Conservation (phyloP, 2,797 vertebrate species). For the Lacerta viridis region DNA sequence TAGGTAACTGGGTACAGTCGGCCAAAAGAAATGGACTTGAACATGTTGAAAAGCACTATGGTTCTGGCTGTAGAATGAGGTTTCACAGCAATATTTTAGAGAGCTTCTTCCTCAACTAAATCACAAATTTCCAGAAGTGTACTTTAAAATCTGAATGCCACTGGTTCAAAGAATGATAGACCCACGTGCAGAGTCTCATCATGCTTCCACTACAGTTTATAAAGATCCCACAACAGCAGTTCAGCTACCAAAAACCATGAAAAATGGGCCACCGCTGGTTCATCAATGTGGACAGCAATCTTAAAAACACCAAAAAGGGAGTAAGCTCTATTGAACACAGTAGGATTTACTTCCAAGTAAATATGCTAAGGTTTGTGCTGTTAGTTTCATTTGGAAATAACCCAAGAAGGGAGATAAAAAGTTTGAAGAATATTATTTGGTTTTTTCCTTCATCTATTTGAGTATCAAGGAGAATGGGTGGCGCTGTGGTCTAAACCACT, state of each 20-base stretch:
- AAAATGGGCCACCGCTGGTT: neutral
- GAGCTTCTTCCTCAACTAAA: neutral
- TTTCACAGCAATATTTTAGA: neutral
- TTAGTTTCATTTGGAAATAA: neutral
- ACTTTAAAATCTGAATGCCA: neutral
- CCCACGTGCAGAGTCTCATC: neutral
- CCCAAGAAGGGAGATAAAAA: neutral
- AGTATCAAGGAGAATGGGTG: no score
- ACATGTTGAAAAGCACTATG: conserved; percentile 28
- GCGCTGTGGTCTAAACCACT: no score
- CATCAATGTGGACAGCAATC: neutral
- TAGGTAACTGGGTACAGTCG: conserved; percentile 26
- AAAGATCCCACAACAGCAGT: neutral
- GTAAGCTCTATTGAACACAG: neutral
- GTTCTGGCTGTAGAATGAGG: conserved; percentile 14
- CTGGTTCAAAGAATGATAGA: neutral
- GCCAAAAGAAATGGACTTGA: conserved; percentile 44
- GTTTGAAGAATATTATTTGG: neutral
- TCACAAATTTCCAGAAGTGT: neutral
- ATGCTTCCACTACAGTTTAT: neutral
- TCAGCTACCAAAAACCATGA: neutral
- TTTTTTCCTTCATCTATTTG: neutral
- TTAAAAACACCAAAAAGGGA: neutral
- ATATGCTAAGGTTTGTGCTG: neutral
- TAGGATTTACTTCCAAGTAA: neutral